phyloP scores from a whole-genome alignment of 2,113 vertebrate species.

The Sigmodon hispidus region DNA sequence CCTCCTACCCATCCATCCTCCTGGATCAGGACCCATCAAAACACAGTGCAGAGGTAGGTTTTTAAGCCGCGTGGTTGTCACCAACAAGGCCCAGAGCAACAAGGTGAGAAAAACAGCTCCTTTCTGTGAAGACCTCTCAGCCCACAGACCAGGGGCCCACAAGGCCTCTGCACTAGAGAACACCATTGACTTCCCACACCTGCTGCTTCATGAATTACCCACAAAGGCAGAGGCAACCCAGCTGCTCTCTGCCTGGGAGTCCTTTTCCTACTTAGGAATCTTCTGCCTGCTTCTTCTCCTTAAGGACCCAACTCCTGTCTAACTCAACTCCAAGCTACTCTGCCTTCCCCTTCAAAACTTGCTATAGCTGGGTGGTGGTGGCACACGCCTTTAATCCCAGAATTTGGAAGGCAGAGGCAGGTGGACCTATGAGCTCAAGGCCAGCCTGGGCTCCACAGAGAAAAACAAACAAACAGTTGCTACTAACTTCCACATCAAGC shows the following conservation, averaged over 20 bases:
- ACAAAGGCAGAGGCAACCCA: background rate
- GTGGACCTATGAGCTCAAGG: background rate
- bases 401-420: background rate
- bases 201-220: background rate
- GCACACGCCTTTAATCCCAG: background rate
- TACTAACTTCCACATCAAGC: background rate
- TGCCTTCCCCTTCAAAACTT: background rate
- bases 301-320: background rate
- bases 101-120: background rate
- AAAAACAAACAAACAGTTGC: background rate
- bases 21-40: background rate
- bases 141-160: background rate
- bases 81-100: background rate
- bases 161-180: background rate
- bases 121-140: background rate
- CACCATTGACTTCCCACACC: background rate
- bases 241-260: background rate
- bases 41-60: background rate
- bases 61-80: background rate
- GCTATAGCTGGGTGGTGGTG: background rate
- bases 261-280: background rate
- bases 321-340: background rate
- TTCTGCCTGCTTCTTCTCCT: background rate
- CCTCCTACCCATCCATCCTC: background rate
- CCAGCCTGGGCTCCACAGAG: background rate